Percentiles rank a stretch among this genome's conserved stretches.
Evolutionary conservation across 2,113 vertebrate genomes (phyloP).

Genomic region (Labrus mixtus): DNA sequence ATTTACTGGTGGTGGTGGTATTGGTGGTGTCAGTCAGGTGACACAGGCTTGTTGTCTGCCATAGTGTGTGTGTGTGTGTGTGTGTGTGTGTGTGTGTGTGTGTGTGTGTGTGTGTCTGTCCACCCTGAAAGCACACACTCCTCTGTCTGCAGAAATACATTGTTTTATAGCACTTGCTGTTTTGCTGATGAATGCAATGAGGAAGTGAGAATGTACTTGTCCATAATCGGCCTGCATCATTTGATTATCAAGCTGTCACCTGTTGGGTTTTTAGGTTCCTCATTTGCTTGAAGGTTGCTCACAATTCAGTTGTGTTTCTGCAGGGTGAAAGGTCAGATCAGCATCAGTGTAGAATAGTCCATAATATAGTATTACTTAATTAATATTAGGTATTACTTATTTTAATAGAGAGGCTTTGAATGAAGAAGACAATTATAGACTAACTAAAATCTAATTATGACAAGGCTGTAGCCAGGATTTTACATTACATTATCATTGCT

Average conservation of each 20-base stretch:
- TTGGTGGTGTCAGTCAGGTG: constrained; percentile 65
- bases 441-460: background rate
- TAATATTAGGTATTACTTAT: no score
- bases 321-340: background rate
- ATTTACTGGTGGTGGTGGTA: constrained; percentile 5
- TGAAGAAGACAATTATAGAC: background rate
- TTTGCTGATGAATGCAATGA: background rate
- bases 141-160: constrained; percentile 7
- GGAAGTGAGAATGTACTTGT: constrained; percentile 42
- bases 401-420: background rate
- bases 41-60: constrained; percentile 34
- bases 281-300: constrained; percentile 9
- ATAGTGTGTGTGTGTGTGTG: background rate
- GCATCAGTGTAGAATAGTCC: background rate
- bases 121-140: constrained; percentile 53
- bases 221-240: background rate
- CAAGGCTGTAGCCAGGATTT: background rate
- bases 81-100: background rate
- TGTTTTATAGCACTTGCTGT: constrained; percentile 24
- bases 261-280: background rate
- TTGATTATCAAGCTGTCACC: constrained; percentile 35
- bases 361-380: no score
- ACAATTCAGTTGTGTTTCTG: background rate
- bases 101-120: constrained; percentile 5
- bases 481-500: background rate